phyloP scores from a whole-genome alignment of 1,140 invertebrate genomes.

The Drosophila auraria region DNA sequence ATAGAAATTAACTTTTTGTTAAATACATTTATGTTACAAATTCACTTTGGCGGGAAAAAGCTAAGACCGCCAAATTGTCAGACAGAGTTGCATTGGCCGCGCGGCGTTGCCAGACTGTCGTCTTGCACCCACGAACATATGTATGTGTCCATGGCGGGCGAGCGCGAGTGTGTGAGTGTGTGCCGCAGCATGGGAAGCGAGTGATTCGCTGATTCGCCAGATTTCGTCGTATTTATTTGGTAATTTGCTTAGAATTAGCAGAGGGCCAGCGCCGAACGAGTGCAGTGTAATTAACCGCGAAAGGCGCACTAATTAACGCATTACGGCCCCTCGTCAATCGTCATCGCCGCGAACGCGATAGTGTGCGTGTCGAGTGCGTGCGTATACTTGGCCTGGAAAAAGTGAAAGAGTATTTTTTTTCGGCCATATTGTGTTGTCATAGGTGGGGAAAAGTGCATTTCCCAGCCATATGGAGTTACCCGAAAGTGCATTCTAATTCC shows the following conservation, averaged over 20 bases:
- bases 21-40: not conserved
- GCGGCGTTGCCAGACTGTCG: constrained; percentile 37
- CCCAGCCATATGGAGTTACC: constrained; percentile 36
- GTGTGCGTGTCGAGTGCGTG: constrained; percentile 34
- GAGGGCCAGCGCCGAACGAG: constrained; percentile 18
- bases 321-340: constrained; percentile 34
- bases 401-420: constrained; percentile 73
- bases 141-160: constrained; percentile 25
- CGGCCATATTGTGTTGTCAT: constrained; percentile 78
- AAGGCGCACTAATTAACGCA: constrained; percentile 57
- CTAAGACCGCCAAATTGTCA: constrained; percentile 17
- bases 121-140: constrained; percentile 45
- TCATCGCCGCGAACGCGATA: constrained; percentile 40
- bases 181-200: constrained; percentile 78
- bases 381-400: constrained; percentile 77
- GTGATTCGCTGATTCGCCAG: constrained; percentile 68
- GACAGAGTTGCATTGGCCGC: constrained; percentile 55
- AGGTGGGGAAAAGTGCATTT: constrained; percentile 63
- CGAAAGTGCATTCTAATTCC: constrained; percentile 16
- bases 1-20: not conserved
- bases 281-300: constrained; percentile 45
- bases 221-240: constrained; percentile 65
- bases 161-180: constrained; percentile 55
- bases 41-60: not conserved
- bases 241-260: constrained; percentile 36